A percentile compares a stretch with the other conserved stretches of the same genome.
Conservation (phyloP, 2,888 invertebrate species). For the Geophilus truncorum region DNA sequence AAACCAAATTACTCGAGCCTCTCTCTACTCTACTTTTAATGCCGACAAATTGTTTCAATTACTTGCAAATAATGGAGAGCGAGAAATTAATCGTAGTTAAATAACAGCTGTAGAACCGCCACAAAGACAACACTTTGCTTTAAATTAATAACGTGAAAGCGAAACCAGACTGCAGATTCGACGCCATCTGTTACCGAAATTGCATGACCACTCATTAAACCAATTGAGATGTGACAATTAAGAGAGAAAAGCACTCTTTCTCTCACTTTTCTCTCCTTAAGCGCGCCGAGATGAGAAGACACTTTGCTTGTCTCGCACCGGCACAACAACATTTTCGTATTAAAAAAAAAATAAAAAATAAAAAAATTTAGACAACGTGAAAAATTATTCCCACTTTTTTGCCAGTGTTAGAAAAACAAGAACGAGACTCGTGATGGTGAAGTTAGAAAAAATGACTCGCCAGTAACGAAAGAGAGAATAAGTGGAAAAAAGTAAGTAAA, state of each 20-base stretch:
- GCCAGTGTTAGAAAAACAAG: neutral
- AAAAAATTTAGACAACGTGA: neutral
- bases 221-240: neutral
- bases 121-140: neutral
- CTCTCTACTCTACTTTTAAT: neutral
- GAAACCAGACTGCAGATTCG: neutral
- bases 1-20: neutral
- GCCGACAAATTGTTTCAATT: slow-evolving; percentile 7
- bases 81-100: neutral
- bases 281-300: no score
- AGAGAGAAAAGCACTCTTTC: neutral
- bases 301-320: neutral
- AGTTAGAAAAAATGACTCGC: neutral
- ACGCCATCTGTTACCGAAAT: neutral
- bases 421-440: neutral
- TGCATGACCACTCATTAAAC: neutral
- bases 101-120: neutral
- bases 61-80: neutral
- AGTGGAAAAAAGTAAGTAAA: neutral
- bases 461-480: neutral
- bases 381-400: neutral
- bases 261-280: no score
- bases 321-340: no score
- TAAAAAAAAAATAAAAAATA: neutral
- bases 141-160: neutral